Conservation (phyloP, 2,888 invertebrate species). For the Trissolcus brochymenae region DNA sequence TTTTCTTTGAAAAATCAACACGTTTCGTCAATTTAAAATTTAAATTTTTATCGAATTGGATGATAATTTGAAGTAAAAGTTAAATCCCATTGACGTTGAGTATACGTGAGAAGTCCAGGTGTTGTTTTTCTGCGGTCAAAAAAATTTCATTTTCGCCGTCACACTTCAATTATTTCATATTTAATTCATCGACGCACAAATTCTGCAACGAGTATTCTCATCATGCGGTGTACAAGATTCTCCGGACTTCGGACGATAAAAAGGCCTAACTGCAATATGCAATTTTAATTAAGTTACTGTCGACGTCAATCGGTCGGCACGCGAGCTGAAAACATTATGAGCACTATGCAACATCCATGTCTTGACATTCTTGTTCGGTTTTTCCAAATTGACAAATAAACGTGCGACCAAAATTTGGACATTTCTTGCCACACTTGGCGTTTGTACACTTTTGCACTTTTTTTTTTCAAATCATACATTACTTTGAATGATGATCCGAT, state of each 20-base stretch:
- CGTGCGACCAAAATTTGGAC: conserved; percentile 1
- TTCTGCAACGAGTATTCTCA: conserved; percentile 41
- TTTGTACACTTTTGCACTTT: not conserved
- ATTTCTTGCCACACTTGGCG: conserved; percentile 30
- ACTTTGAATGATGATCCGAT: no score
- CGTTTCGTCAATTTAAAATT: no score
- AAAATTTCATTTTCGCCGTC: conserved; percentile 24
- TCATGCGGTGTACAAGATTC: conserved; percentile 35
- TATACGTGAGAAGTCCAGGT: not conserved
- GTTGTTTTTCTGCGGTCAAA: no score
- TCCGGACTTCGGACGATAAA: conserved; percentile 18
- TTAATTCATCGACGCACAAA: conserved; percentile 41
- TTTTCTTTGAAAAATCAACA: no score
- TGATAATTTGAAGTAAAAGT: no score
- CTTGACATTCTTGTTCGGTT: conserved; percentile 44
- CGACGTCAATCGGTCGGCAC: conserved; percentile 54
- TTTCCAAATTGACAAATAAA: conserved; percentile 14
- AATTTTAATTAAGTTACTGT: conserved; percentile 58
- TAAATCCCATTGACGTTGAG: not conserved
- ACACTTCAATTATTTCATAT: conserved; percentile 40
- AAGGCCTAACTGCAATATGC: conserved; percentile 28
- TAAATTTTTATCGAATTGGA: no score
- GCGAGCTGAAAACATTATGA: conserved; percentile 55
- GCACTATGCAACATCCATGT: conserved; percentile 9
- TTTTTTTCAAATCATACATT: no score